Conservation (phyloP, 2,888 invertebrate species). For the Philonicus albiceps region DNA sequence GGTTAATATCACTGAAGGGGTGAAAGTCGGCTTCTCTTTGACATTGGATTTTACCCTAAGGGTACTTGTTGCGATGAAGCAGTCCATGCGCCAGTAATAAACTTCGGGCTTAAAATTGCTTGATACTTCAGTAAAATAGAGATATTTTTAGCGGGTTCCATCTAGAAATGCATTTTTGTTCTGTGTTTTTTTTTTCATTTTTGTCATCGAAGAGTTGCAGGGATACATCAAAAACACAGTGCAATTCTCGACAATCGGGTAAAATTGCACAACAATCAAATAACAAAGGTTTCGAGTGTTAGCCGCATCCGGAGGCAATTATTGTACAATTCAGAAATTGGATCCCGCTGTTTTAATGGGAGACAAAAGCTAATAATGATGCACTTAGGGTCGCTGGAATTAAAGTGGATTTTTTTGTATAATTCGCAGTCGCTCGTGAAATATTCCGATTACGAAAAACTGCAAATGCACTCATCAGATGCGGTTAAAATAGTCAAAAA, state of each 20-base stretch:
- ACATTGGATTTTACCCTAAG: slow-evolving; percentile 15
- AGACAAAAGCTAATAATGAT: slow-evolving; percentile 34
- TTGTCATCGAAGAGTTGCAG: not conserved
- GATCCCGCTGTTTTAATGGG: slow-evolving; percentile 19
- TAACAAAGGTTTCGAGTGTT: slow-evolving; percentile 32
- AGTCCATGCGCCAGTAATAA: slow-evolving; percentile 6
- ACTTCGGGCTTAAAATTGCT: slow-evolving; percentile 13
- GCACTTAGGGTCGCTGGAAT: not conserved
- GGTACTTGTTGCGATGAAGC: slow-evolving; percentile 9
- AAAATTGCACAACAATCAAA: slow-evolving; percentile 24
- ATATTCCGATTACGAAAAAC: not conserved
- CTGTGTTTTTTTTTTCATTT: not conserved
- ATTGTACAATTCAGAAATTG: not conserved
- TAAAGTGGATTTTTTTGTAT: not conserved
- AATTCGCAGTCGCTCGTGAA: not conserved
- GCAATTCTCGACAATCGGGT: not conserved
- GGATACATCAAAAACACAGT: slow-evolving; percentile 29
- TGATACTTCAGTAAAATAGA: slow-evolving; percentile 11
- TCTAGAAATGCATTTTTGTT: not conserved
- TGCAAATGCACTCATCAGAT: not conserved
- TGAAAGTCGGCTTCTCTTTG: slow-evolving; percentile 46
- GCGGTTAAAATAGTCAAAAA: not conserved
- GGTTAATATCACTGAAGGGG: slow-evolving; percentile 46
- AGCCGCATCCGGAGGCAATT: slow-evolving; percentile 31
- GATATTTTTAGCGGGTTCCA: slow-evolving; percentile 12